Evolutionary conservation across 2,797 vertebrate genomes (phyloP).

Genomic region (Leptoclinus maculatus): DNA sequence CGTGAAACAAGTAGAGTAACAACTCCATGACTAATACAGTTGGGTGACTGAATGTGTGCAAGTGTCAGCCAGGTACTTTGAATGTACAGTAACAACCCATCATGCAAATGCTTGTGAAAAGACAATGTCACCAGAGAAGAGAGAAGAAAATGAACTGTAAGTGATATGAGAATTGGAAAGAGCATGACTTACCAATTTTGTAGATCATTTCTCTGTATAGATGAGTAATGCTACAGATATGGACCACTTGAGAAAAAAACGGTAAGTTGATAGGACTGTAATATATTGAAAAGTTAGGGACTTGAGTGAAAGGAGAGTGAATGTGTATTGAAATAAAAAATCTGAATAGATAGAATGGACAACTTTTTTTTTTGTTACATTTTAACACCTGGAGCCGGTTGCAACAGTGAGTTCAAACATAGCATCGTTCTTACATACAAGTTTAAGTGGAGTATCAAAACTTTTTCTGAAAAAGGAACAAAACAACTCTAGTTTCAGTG

Average conservation of each 20-base stretch:
- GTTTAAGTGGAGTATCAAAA: background rate
- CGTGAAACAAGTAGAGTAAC: slow-evolving; percentile 80
- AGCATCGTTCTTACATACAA: background rate
- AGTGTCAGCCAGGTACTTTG: slow-evolving; percentile 34
- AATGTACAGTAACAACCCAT: slow-evolving; percentile 21
- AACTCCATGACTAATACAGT: slow-evolving; percentile 80
- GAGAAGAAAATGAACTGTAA: background rate
- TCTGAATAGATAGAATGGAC: slow-evolving; percentile 57
- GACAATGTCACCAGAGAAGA: background rate
- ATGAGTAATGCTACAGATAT: background rate
- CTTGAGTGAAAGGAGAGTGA: slow-evolving; percentile 57
- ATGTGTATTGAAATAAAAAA: slow-evolving; percentile 36
- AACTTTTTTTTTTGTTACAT: background rate
- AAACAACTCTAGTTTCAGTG: background rate
- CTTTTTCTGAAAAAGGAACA: background rate
- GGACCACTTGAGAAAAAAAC: background rate
- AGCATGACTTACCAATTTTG: background rate
- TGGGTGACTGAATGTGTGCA: slow-evolving; percentile 62
- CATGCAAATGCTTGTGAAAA: slow-evolving; percentile 15
- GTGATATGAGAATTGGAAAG: background rate
- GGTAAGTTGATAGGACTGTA: slow-evolving; percentile 32
- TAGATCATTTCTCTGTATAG: background rate
- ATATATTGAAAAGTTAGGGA: slow-evolving; percentile 14
- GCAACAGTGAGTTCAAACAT: background rate
- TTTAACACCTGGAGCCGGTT: background rate